A percentile compares a stretch with the other conserved stretches of the same genome.
phyloP scores from a whole-genome alignment of 2,113 vertebrate species.

The Tragulus kanchil region DNA sequence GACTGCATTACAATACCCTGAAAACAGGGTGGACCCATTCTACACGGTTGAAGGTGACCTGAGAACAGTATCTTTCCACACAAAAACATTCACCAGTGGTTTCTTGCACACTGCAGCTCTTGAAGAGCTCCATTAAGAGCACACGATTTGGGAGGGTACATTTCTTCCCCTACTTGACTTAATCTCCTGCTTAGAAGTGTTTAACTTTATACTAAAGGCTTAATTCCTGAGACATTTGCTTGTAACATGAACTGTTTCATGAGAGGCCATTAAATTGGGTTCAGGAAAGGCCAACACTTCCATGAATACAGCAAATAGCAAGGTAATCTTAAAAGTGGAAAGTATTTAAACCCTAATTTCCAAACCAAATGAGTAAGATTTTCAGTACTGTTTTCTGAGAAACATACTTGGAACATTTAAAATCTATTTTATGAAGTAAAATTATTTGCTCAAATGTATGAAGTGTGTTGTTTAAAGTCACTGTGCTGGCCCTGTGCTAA shows the following conservation, averaged over 20 bases:
- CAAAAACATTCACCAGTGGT: background rate
- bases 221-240: slow-evolving; percentile 15
- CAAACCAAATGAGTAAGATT: slow-evolving; percentile 40
- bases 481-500: background rate
- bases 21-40: background rate
- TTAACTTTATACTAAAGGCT: slow-evolving; percentile 32
- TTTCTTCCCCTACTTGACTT: background rate
- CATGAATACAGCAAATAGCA: slow-evolving; percentile 24
- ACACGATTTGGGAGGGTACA: background rate
- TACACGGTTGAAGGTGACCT: background rate
- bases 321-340: slow-evolving; percentile 12
- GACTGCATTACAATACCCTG: background rate
- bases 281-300: background rate
- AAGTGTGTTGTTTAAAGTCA: background rate
- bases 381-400: slow-evolving; percentile 21
- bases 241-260: background rate
- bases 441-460: background rate
- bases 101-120: background rate
- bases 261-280: slow-evolving; percentile 13
- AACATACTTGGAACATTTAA: slow-evolving; percentile 49
- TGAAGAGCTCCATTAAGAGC: slow-evolving; percentile 16
- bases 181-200: slow-evolving; percentile 30
- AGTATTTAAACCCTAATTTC: background rate
- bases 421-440: background rate
- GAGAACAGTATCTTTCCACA: background rate